Base-by-base conservation (phyloP, 2,797 vertebrate genomes). In the Trichosurus vulpecula region DNA sequence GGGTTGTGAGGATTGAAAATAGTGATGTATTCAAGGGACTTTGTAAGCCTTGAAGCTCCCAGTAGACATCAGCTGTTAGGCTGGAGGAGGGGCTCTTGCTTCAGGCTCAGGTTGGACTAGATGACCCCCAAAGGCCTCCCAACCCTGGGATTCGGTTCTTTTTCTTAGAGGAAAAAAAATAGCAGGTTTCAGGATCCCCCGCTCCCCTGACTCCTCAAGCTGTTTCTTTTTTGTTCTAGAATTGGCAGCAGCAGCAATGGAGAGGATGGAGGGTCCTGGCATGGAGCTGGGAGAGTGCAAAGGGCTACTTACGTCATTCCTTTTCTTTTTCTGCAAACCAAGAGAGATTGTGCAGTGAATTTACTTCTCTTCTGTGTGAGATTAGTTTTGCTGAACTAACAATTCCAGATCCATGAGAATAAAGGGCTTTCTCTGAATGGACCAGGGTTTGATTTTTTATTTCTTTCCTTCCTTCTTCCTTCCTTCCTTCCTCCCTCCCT, bases 321-420 rank as follows among this genome's bases (percentile, higher is more conserved):
- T 93, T 97, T 94, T 53, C n/a, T 90, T 95, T 95, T 19, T 91
- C 31, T 89, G 93, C 93, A 91, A 96, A 92, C 8, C 91, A 57
- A n/a, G 90, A 56, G 52, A 90, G 52, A 93, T 87, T 52, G 11
- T 93, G 25, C 74, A 58, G 94, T 61, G 94, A 95, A 91, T 96
- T 90, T 93, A 90, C 30, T 94, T 96, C 56, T 96, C 52, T 96
- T 96, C 56, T 93, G n/a, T 0, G 9, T 55, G 92, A 92, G 11
- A 41, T 93, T 27, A 51, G 74, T 93, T 96, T 96, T 94, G 92
- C 96, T 95, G 54, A 96, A 93, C 81, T 90, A 94, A 95, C 74
- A 95, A 90, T 97, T 94, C 92, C 90, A 54, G 31, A 96, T 95
- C 96, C 92, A 90, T 97, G 95, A 97, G 93, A 93, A 61, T 91